Conservation (phyloP, 2,113 vertebrate genomes). For the Paedocypris sp. region DNA sequence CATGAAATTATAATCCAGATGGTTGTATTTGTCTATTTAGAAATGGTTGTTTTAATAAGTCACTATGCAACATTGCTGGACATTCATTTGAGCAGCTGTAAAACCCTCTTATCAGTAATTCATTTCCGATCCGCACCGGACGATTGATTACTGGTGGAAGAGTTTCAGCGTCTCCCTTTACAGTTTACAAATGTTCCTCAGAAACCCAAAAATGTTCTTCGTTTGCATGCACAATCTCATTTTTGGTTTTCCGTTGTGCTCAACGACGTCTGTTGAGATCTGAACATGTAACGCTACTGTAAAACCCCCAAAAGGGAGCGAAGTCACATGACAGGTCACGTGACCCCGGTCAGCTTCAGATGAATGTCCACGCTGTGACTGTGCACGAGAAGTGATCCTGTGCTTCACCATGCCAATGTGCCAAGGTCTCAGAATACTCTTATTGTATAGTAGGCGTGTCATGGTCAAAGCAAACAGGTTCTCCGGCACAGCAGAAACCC, state of each 20-base stretch:
- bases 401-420: slow-evolving; percentile 56
- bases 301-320: slow-evolving; percentile 46
- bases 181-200: not conserved
- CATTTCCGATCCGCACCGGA: not conserved
- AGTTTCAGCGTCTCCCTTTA: slow-evolving; percentile 9
- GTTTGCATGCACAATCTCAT: too few relatives aligned
- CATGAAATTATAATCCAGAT: too few relatives aligned
- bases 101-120: slow-evolving; percentile 44
- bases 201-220: too few relatives aligned
- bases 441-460: not conserved
- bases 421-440: not conserved
- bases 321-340: slow-evolving; percentile 68
- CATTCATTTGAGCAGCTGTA: slow-evolving; percentile 53
- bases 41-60: slow-evolving; percentile 17
- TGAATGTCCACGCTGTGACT: slow-evolving; percentile 44
- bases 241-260: too few relatives aligned
- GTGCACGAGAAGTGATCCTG: slow-evolving; percentile 68
- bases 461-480: slow-evolving; percentile 67
- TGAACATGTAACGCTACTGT: slow-evolving; percentile 38
- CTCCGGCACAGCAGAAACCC: slow-evolving; percentile 58
- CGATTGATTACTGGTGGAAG: slow-evolving; percentile 8
- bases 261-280: too few relatives aligned
- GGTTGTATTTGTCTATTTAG: too few relatives aligned
- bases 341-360: slow-evolving; percentile 66
- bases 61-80: slow-evolving; percentile 49